Base-by-base conservation (phyloP, 2,113 vertebrate species). In the Syngnathoides biaculeatus region DNA sequence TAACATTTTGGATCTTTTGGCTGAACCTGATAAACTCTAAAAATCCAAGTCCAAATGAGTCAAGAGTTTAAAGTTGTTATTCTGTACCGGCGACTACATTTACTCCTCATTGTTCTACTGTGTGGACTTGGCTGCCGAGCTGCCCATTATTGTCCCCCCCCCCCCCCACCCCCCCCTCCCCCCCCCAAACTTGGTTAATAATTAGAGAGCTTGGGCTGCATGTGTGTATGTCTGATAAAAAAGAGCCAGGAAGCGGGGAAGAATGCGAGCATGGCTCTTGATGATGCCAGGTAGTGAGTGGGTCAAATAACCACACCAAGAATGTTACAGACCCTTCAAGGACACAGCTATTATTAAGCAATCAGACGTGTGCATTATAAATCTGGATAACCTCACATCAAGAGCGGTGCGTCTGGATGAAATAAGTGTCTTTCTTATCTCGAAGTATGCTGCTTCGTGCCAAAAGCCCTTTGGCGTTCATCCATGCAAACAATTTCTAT, bases 191-290 rank as follows among this genome's bases (percentile, higher is more conserved):
- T 67, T 20, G 17, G 76, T 87, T 89, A 81, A 84, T 89, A 82
- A 92, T 92, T 91, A 82, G 70, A 72, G 67, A 55, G 64, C 48
- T 79, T 81, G 72, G 69, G 53, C 74, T 56, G 62, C 70, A 22
- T 86, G 88, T 92, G 88, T 74, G 65, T 42, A 69, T 20, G 57
- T 68, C 68, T 87, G 91, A 92, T 92, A 92, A 92, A 88, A 43
- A 20, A 40, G 9, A 79, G 71, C 12, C 70, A 88, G 87, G 84
- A 91, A 84, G 79, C 74, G 78, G 80, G 80, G 82, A 80, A 79
- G 78, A 77, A 79, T 39, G 30, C 30, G 17, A 74, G 71, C 75
- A 68, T 13, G n/a, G 71, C 65, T 68, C 64, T 72, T 82, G 82
- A 87, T 89, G 59, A 75, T 53, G 72, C 75, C 77, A 81, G 63